A percentile compares a stretch with the other conserved stretches of the same genome.
Evolutionary conservation across 2,888 invertebrate species (phyloP).

Genomic region (Cheilosia variabilis): DNA sequence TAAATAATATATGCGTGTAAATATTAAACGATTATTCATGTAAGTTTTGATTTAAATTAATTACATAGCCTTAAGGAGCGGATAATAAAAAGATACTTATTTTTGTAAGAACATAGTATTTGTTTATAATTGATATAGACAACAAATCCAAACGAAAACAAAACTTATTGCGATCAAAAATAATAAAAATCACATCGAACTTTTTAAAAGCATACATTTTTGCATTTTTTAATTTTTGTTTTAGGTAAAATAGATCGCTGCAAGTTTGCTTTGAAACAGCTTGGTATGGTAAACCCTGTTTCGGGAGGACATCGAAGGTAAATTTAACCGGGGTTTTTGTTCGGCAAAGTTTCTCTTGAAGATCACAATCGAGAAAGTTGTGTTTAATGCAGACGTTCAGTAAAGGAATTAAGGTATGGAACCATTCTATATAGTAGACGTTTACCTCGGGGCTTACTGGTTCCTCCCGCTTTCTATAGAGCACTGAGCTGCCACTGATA

Average conservation of each 20-base stretch:
- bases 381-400: too few relatives aligned
- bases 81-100: constrained; percentile 14
- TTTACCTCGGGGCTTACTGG: too few relatives aligned
- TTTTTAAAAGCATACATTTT: constrained; percentile 27
- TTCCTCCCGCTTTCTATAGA: too few relatives aligned
- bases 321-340: too few relatives aligned
- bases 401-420: too few relatives aligned
- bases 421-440: too few relatives aligned
- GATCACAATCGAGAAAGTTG: too few relatives aligned
- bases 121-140: constrained; percentile 30
- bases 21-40: constrained; percentile 44
- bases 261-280: neutral
- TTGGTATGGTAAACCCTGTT: too few relatives aligned
- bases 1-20: constrained; percentile 51
- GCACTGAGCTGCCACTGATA: too few relatives aligned
- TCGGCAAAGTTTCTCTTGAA: too few relatives aligned
- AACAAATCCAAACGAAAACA: constrained; percentile 37
- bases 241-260: neutral
- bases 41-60: constrained; percentile 61
- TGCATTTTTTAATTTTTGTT: constrained; percentile 6
- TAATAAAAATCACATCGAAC: constrained; percentile 54
- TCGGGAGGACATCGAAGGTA: too few relatives aligned
- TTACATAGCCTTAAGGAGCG: constrained; percentile 41
- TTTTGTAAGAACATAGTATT: constrained; percentile 52
- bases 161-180: constrained; percentile 49